A percentile compares a stretch with the other conserved stretches of the same genome.
phyloP scores from a whole-genome alignment of 2,888 invertebrate species.

The Meandrusa payeni region DNA sequence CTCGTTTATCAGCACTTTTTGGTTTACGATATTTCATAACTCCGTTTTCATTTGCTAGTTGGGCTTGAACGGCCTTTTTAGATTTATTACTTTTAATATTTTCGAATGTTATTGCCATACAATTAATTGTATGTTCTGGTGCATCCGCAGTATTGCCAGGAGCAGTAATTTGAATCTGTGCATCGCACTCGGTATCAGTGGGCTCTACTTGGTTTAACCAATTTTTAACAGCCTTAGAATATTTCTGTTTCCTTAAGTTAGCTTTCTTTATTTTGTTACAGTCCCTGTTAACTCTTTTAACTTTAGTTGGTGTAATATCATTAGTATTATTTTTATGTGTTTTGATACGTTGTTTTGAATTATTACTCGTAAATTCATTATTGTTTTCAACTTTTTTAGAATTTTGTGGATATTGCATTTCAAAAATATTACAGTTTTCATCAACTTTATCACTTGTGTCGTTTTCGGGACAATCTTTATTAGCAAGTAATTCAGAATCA shows the following conservation, averaged over 20 bases:
- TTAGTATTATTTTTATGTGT: conserved; percentile 27
- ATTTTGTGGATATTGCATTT: background rate
- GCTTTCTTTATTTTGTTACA: conserved; percentile 26
- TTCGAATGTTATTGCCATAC: conserved; percentile 13
- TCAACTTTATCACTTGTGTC: conserved; percentile 22
- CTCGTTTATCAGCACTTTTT: conserved; percentile 26
- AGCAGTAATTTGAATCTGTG: too few species aligned
- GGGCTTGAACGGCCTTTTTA: conserved; percentile 53
- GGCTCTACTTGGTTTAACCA: conserved; percentile 49
- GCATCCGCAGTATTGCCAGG: too few species aligned
- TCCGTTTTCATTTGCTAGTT: conserved; percentile 58
- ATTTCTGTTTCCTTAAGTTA: conserved; percentile 47
- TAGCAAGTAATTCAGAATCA: conserved; percentile 46
- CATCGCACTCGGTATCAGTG: conserved; percentile 9
- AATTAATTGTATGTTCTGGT: too few species aligned
- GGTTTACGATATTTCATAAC: conserved; percentile 63
- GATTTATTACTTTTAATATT: conserved; percentile 25
- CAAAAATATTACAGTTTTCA: conserved; percentile 11
- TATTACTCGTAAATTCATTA: background rate
- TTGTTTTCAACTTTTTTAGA: background rate
- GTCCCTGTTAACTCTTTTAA: conserved; percentile 32
- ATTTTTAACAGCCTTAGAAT: conserved; percentile 51
- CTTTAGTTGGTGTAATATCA: conserved; percentile 34
- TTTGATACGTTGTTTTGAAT: background rate
- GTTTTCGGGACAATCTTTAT: conserved; percentile 17